phyloP scores from a whole-genome alignment of 1,140 invertebrate genomes.

The Aphelinus certus region DNA sequence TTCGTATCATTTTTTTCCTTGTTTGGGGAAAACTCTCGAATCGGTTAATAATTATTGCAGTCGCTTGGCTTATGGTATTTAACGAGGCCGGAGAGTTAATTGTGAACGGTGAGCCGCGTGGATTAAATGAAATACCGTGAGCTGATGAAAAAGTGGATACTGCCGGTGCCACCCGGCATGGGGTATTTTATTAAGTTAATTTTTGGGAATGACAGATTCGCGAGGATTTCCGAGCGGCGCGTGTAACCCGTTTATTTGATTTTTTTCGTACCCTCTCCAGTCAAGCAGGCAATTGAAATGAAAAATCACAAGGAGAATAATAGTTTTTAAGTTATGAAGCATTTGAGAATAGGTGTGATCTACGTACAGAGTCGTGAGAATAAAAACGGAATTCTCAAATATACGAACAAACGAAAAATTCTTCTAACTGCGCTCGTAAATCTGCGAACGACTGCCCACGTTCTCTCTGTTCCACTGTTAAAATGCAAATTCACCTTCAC shows the following conservation, averaged over 20 bases:
- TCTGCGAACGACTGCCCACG: constrained; percentile 4
- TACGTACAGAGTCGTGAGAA: too few relatives aligned
- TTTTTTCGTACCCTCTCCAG: too few relatives aligned
- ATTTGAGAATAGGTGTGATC: too few relatives aligned
- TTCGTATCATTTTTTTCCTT: too few relatives aligned
- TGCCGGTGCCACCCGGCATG: not conserved
- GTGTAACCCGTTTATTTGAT: not conserved
- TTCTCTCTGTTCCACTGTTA: constrained; percentile 5
- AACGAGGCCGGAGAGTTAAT: constrained; percentile 1
- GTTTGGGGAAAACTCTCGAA: not conserved
- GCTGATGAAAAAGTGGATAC: constrained; percentile 15
- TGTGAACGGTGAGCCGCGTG: constrained; percentile 4
- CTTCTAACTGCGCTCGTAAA: constrained; percentile 2
- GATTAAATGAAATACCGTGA: constrained; percentile 15
- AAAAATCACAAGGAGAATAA: too few relatives aligned
- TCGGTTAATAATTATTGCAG: constrained; percentile 25
- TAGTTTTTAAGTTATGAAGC: too few relatives aligned
- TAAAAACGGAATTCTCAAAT: too few relatives aligned
- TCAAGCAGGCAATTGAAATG: too few relatives aligned
- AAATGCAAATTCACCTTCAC: constrained; percentile 16
- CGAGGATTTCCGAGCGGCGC: not conserved
- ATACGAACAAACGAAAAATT: too few relatives aligned
- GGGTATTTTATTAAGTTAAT: too few relatives aligned
- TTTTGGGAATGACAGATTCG: not conserved
- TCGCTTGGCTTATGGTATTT: not conserved